Conservation (phyloP, 2,888 invertebrate species). For the Pyrrhosoma nymphula region DNA sequence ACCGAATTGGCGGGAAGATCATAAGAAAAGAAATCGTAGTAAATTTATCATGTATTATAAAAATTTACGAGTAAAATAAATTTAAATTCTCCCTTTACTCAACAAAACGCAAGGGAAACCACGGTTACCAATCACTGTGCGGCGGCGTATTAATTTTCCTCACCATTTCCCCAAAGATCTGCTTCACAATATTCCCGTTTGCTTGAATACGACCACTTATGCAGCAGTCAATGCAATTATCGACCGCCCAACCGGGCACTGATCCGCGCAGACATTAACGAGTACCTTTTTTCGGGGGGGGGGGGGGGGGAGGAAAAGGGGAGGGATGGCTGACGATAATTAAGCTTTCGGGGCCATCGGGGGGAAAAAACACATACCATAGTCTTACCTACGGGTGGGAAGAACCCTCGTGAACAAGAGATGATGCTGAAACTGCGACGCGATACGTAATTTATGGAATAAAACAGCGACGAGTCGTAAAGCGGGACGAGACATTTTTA, state of each 20-base stretch:
- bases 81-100: neutral
- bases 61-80: no score
- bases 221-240: neutral
- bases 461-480: conserved; percentile 38
- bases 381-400: conserved; percentile 8
- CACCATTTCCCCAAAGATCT: neutral
- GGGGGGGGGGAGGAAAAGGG: no score
- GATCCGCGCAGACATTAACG: neutral
- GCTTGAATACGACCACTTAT: neutral
- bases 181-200: neutral
- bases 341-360: neutral
- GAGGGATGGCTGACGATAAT: neutral
- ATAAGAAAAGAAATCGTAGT: no score
- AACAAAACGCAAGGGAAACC: neutral
- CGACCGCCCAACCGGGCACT: neutral
- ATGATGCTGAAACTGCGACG: neutral
- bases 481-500: conserved; percentile 44
- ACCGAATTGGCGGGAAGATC: no score
- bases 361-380: neutral
- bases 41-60: no score
- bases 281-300: neutral
- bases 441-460: conserved; percentile 33
- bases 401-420: neutral
- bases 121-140: neutral
- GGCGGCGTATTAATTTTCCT: neutral